These are phyloP conservation scores for Grapholita molesta DNA, from an alignment of 1,140 invertebrate genomes.

Conservation along the genomic window DNA sequence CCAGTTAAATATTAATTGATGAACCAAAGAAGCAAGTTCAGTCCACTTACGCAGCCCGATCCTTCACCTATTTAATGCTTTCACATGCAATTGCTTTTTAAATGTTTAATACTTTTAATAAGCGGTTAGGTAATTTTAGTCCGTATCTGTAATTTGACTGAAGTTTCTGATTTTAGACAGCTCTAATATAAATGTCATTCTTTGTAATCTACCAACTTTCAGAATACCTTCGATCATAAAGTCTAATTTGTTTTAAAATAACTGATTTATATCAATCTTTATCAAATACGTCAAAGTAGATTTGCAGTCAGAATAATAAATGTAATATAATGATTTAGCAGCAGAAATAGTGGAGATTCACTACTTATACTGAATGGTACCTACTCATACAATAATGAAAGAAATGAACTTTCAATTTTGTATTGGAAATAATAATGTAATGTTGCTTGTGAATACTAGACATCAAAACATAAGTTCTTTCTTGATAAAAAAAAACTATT, in stretches of 20 bases:
- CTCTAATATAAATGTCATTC: background rate
- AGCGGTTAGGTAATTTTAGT: background rate
- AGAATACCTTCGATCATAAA: background rate
- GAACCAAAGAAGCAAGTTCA: constrained; percentile 16
- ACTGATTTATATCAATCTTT: background rate
- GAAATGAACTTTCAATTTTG: too few relatives aligned
- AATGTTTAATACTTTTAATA: background rate
- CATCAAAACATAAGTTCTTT: background rate
- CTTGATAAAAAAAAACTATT: background rate
- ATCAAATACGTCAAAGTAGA: background rate
- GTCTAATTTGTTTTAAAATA: background rate
- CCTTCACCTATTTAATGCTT: background rate
- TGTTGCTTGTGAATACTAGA: background rate
- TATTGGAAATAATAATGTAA: background rate
- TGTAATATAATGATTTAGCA: background rate
- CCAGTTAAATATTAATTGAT: constrained; percentile 66
- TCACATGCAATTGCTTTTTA: background rate
- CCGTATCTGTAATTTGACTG: background rate
- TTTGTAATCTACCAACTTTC: background rate
- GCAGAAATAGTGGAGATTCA: background rate
- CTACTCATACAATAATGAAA: too few relatives aligned
- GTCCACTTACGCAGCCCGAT: background rate
- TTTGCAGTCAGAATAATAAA: background rate
- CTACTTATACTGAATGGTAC: background rate
- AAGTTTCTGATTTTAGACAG: background rate